Evolutionary conservation across 2,797 vertebrate genomes (phyloP).

Genomic region (Manis pentadactyla): DNA sequence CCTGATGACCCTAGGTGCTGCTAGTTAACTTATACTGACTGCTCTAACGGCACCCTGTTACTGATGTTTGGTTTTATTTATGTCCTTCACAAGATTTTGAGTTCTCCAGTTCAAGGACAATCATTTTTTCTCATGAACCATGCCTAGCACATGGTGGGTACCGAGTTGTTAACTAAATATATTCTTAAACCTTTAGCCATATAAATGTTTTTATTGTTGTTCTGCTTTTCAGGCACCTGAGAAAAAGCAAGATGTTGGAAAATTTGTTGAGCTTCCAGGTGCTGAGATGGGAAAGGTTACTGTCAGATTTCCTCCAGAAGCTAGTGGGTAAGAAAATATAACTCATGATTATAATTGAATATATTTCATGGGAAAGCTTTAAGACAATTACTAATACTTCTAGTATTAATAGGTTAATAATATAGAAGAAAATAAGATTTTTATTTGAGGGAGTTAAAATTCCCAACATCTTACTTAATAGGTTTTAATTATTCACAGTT

Average conservation of each 20-base stretch:
- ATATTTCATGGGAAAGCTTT: not conserved
- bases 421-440: not conserved
- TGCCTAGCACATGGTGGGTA: not conserved
- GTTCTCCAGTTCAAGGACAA: not conserved
- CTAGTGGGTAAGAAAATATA: slow-evolving; percentile 93
- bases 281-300: slow-evolving; percentile 98
- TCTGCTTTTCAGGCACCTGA: slow-evolving; percentile 89
- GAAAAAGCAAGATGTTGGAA: slow-evolving; percentile 96
- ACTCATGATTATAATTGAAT: not conserved
- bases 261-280: slow-evolving; percentile 98
- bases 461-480: not conserved
- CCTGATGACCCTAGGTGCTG: not conserved
- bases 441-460: slow-evolving; percentile 33
- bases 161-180: not conserved
- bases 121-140: not conserved
- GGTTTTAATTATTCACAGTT: not conserved
- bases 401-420: not conserved
- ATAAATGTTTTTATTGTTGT: not conserved
- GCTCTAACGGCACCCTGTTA: not conserved
- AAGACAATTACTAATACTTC: not conserved
- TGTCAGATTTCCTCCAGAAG: slow-evolving; percentile 98
- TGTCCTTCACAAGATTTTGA: not conserved
- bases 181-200: slow-evolving; percentile 25
- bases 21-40: not conserved
- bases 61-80: not conserved